A percentile compares a stretch with the other conserved stretches of the same genome.
Evolutionary conservation across 2,888 invertebrate species (phyloP).

Genomic region (Megamerina dolium): DNA sequence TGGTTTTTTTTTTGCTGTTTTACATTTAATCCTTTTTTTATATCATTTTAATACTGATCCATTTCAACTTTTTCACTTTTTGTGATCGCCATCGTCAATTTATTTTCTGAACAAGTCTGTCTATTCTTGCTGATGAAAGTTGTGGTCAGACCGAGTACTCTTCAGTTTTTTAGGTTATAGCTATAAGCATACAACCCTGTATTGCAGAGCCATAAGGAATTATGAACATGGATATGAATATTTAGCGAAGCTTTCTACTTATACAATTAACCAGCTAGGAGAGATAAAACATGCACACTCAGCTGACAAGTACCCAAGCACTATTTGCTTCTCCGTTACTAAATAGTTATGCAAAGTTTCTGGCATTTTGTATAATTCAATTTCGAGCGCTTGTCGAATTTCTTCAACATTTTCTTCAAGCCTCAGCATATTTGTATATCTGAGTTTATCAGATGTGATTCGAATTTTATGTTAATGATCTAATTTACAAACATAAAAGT

Average conservation of each 20-base stretch:
- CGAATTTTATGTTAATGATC: too few relatives aligned
- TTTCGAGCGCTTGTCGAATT: too few relatives aligned
- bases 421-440: too few relatives aligned
- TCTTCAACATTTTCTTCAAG: too few relatives aligned
- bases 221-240: not conserved
- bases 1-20: constrained; percentile 5
- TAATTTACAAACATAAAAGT: too few relatives aligned
- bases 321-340: too few relatives aligned
- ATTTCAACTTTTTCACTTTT: not conserved
- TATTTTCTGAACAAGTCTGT: too few relatives aligned
- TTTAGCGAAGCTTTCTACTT: too few relatives aligned
- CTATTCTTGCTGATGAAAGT: not conserved
- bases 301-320: too few relatives aligned
- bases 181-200: not conserved
- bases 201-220: not conserved
- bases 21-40: constrained; percentile 1
- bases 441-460: too few relatives aligned
- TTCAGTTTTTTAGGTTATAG: not conserved
- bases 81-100: not conserved
- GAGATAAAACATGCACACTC: not conserved
- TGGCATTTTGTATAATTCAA: too few relatives aligned
- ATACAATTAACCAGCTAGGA: not conserved
- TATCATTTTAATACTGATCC: constrained; percentile 1
- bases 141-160: not conserved
- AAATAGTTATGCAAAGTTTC: too few relatives aligned